Conservation (phyloP, 2,888 invertebrate genomes). For the Tridacna crocea region DNA sequence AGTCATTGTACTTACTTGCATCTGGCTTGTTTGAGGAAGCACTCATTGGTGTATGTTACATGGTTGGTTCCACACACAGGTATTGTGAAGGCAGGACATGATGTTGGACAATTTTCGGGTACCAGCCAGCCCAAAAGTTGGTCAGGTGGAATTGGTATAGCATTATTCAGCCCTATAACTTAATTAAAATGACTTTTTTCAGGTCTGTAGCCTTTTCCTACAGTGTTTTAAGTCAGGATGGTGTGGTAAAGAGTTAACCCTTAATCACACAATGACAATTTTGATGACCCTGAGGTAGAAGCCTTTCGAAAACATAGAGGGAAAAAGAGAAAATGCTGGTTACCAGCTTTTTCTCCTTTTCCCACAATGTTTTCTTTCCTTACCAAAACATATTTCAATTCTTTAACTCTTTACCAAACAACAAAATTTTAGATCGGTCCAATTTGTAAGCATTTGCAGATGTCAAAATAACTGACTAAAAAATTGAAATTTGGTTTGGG, state of each 20-base stretch:
- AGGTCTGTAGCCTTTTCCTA: too few relatives aligned
- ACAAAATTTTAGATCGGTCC: too few relatives aligned
- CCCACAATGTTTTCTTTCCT: not conserved
- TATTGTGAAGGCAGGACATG: slow-evolving; percentile 30
- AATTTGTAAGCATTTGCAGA: too few relatives aligned
- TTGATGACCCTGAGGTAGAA: too few relatives aligned
- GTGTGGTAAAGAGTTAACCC: too few relatives aligned
- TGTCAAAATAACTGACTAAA: too few relatives aligned
- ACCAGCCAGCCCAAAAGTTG: slow-evolving; percentile 41
- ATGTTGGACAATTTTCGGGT: slow-evolving; percentile 35
- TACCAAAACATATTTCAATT: too few relatives aligned
- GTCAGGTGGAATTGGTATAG: slow-evolving; percentile 41
- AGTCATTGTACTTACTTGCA: slow-evolving; percentile 25
- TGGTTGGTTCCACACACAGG: slow-evolving; percentile 33
- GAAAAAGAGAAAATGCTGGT: not conserved
- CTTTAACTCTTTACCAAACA: too few relatives aligned
- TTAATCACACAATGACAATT: too few relatives aligned
- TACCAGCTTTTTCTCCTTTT: not conserved
- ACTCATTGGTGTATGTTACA: slow-evolving; percentile 35
- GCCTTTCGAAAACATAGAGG: not conserved
- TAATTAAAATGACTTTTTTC: not conserved
- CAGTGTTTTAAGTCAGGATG: too few relatives aligned
- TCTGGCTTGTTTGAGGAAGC: slow-evolving; percentile 35
- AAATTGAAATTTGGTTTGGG: too few relatives aligned
- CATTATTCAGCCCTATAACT: not conserved